Evolutionary conservation across 2,888 invertebrate genomes (phyloP).

Genomic region (Megaustenia siamemsis): DNA sequence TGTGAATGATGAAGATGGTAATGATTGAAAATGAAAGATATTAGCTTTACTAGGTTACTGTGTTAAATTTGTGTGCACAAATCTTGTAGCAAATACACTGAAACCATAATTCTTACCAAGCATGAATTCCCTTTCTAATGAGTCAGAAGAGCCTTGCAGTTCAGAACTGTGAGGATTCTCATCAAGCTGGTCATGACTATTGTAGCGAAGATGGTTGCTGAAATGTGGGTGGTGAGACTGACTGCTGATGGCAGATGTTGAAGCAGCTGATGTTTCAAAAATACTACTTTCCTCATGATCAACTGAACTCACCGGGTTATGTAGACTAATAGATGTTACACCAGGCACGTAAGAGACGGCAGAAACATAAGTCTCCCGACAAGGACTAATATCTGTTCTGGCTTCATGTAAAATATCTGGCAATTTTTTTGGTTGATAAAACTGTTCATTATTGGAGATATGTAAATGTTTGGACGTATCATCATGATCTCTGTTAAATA

Average conservation of each 20-base stretch:
- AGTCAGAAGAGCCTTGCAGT: conserved; percentile 66
- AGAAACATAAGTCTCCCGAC: not conserved
- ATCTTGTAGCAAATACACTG: too few relatives aligned
- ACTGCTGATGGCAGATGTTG: not conserved
- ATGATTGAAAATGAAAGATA: too few relatives aligned
- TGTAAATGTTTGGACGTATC: not conserved
- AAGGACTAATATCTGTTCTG: not conserved
- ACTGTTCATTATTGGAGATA: conserved; percentile 18
- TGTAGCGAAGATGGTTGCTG: conserved; percentile 23
- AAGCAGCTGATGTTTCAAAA: not conserved
- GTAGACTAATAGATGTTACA: not conserved
- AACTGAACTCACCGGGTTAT: not conserved
- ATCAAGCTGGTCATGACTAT: not conserved
- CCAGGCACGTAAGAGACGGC: not conserved
- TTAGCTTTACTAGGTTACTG: too few relatives aligned
- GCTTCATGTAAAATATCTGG: not conserved
- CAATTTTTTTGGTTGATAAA: not conserved
- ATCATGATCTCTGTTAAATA: not conserved
- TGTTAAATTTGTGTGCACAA: too few relatives aligned
- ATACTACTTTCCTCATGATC: not conserved
- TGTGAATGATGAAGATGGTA: too few relatives aligned
- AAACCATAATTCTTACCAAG: conserved; percentile 21
- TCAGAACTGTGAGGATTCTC: not conserved
- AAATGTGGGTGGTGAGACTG: conserved; percentile 39
- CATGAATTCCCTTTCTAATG: conserved; percentile 55